Percentiles rank a stretch among this genome's conserved stretches.
These are phyloP conservation scores for Hyles lineata DNA, from an alignment of 2,888 invertebrate species.

Conservation along the genomic window DNA sequence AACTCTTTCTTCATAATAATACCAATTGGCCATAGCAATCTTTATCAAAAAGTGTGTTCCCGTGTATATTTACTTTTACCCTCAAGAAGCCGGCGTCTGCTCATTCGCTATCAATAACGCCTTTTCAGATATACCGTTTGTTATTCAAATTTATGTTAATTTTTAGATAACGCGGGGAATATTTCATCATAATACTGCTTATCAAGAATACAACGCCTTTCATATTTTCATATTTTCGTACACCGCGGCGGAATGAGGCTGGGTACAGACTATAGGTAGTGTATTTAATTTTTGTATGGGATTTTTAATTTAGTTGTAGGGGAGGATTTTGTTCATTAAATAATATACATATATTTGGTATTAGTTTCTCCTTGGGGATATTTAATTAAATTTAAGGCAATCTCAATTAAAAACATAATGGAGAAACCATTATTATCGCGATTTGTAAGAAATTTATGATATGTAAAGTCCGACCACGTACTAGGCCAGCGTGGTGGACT, in stretches of 20 bases:
- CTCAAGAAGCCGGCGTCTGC: slow-evolving; percentile 12
- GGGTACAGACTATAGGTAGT: no score
- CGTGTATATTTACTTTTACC: neutral
- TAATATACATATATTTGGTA: no score
- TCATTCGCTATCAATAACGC: slow-evolving; percentile 23
- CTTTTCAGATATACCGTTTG: slow-evolving; percentile 21
- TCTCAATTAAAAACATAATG: no score
- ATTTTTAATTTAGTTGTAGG: neutral
- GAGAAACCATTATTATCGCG: no score
- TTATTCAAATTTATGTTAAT: slow-evolving; percentile 26
- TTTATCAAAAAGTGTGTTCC: neutral
- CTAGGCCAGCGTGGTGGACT: no score
- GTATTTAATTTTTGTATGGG: neutral
- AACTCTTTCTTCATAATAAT: no score
- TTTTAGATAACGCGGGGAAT: slow-evolving; percentile 18
- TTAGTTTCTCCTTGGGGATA: no score
- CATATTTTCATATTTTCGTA: slow-evolving; percentile 15
- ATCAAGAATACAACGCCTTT: neutral
- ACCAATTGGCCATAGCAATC: neutral
- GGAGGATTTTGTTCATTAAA: no score
- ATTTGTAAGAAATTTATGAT: no score
- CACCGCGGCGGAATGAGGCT: neutral
- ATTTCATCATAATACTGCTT: slow-evolving; percentile 17
- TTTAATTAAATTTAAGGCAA: no score
- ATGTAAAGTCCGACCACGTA: no score